These are phyloP conservation scores for Strigamia crassipes DNA, from an alignment of 2,888 invertebrate species.

Conservation along the genomic window DNA sequence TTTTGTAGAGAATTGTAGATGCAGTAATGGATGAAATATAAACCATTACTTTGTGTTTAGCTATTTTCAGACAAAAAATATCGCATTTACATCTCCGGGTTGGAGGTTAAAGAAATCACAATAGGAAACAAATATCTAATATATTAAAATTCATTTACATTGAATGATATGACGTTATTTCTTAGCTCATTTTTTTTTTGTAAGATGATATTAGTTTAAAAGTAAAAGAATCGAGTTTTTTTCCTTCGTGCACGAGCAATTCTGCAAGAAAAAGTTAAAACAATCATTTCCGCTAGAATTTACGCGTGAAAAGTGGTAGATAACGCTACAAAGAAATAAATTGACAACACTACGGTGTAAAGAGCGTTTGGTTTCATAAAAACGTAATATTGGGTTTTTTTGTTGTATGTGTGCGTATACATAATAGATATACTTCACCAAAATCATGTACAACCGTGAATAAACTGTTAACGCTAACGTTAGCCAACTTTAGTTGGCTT, in stretches of 20 bases:
- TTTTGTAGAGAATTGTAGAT: not conserved
- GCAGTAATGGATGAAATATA: not conserved
- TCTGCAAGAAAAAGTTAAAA: not conserved
- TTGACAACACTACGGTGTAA: too few species aligned
- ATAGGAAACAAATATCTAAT: slow-evolving; percentile 5
- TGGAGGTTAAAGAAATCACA: slow-evolving; percentile 39
- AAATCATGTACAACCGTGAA: too few species aligned
- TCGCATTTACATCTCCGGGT: slow-evolving; percentile 22
- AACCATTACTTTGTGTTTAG: not conserved
- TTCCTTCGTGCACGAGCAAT: not conserved
- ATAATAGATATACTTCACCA: too few species aligned
- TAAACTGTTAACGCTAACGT: too few species aligned
- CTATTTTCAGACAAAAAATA: slow-evolving; percentile 25
- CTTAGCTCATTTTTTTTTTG: slow-evolving; percentile 13
- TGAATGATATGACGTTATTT: slow-evolving; percentile 10
- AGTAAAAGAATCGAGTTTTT: not conserved
- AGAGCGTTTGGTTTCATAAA: too few species aligned
- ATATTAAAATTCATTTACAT: slow-evolving; percentile 12
- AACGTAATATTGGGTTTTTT: too few species aligned
- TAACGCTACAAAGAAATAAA: too few species aligned
- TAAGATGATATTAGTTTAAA: slow-evolving; percentile 25
- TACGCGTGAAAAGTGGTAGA: too few species aligned
- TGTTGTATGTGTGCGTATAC: too few species aligned
- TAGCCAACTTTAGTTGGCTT: too few species aligned
- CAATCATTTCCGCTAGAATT: not conserved